Base-by-base conservation (phyloP, 2,797 vertebrate species). In the Pangasius larnaudii region DNA sequence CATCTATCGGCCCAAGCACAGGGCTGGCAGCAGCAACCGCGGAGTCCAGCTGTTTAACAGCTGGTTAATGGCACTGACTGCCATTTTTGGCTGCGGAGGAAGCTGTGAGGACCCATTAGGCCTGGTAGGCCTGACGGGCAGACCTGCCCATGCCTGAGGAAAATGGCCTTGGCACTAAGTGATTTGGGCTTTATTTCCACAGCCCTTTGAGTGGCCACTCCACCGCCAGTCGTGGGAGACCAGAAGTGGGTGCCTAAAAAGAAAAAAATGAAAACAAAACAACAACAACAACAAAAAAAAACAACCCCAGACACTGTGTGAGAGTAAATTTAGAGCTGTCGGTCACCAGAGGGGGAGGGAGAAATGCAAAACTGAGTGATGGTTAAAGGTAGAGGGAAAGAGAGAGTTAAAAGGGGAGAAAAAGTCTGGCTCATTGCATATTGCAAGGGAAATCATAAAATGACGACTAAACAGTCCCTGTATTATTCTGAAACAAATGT, bases 31-130 rank as follows among this genome's bases (percentile, higher is more conserved):
- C 79, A 86, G 87, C 42, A 81, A 85, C 65, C 30, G 49, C 24
- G 84, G 91, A 89, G 90, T 95, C 95, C 94, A 95, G 94, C 95
- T 95, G 95, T 86, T 94, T 94, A 94, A 93, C 94, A 94, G 94
- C 94, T 95, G 95, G 90, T 94, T 94, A 94, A 94, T 81, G 74
- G 85, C 79, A 77, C 83, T 22, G 74, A 82, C 88, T 90, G 91
- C 91, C 90, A 90, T 91, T 91, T 91, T 91, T 90, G 69, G 86
- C 85, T 51, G 90, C 24, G 22, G 72, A 75, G 78, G 89, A 89
- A 90, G 88, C 90, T 91, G 89, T 85, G 89, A 89, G 87, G 87
- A 89, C 89, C 90, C 90, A 92, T 92, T 93, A 91, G 88, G 61
- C 87, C 88, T 87, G 61, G 85, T 85, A 89, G 89, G 85, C 85